Conservation (phyloP, 1,140 invertebrate species). For the silkworm (Bombyx mori) region ASM3026992v2 NC_085116.1:9066501-9067000, state of each 20-base stretch:
- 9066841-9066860: not conserved
- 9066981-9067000: constrained; percentile 12
- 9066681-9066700: no score
- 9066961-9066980: constrained; percentile 24
- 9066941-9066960: constrained; percentile 20
- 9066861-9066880: constrained; percentile 1
- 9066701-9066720: no score
- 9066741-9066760: constrained; percentile 16
- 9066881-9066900: constrained; percentile 18
- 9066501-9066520: no score
- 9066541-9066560: no score
- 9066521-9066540: no score
- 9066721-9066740: constrained; percentile 12
- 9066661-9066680: no score
- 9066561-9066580: no score
- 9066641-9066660: no score
- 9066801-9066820: not conserved
- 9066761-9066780: constrained; percentile 9
- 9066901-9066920: constrained; percentile 45
- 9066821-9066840: no score
- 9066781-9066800: not conserved
- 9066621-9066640: no score
- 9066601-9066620: no score
- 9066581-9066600: no score
- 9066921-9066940: constrained; percentile 29